Base-by-base conservation (phyloP, 2,888 invertebrate species). In the Athalia cordata region DNA sequence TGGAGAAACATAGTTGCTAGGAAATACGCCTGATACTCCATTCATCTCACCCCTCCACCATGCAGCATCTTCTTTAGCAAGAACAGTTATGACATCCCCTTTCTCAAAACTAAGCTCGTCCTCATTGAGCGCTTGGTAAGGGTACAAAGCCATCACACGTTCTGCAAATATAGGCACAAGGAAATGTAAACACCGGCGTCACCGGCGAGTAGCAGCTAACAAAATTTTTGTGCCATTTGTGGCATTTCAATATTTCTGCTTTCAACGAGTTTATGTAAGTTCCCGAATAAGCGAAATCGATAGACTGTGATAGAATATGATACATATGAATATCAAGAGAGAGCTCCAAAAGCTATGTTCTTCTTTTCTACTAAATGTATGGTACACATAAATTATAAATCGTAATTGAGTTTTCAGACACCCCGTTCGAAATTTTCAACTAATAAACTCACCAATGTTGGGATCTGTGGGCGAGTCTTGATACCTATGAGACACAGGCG, bases 11-110 rank as follows among this genome's bases (percentile, higher is more conserved):
- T 99, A 99, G 92, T 98, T 99, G 91, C 98, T 97, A 13, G 99
- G 99, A 90, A 99, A 99, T 75, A 99, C 92, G 6, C 99, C 99
- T 0, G 95, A 95, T 84, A 95, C 93, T 2, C 97, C 97, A 83
- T 97, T 96, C 61, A 97, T 92, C 91, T 98, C 97, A 77, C 99
- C 99, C 89, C 96, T 95, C 98, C 98, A 99, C 99, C 99, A 99
- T 75, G 97, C 96, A n/a, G 96, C 95, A 87, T 98, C 98, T 85
- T 98, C 98, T 78, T 97, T 94, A 74, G 96, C 96, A 3, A 98
- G 93, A 65, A 98, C 95, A 9, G 95, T 95, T 75, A 98, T 97
- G 72, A 97, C 96, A 87, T 97, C 97, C 83, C 97, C 97, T 89
- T 97, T 97, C 79, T 95, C 95, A 89, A 99, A 97, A 82, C 95